Conservation (phyloP, 1,140 invertebrate species). For the Halyomorpha halys region DNA sequence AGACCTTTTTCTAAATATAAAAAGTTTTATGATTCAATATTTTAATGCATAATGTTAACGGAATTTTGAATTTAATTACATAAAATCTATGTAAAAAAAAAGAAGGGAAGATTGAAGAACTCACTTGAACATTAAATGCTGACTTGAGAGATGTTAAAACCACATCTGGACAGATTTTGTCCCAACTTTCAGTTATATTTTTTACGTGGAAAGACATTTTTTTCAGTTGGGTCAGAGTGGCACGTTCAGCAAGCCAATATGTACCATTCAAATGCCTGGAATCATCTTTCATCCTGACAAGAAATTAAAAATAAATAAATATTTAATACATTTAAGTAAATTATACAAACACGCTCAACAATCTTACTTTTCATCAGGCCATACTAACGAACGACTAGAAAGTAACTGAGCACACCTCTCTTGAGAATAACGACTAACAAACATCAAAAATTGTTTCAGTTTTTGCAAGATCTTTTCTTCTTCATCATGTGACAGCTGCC, state of each 20-base stretch:
- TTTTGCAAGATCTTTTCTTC: conserved; percentile 52
- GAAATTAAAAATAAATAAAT: not conserved
- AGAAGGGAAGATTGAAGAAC: not conserved
- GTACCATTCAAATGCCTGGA: conserved; percentile 2
- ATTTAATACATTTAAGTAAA: too few species aligned
- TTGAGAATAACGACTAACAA: conserved; percentile 82
- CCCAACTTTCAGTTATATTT: conserved; percentile 47
- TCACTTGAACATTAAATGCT: conserved; percentile 65
- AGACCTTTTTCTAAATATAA: too few species aligned
- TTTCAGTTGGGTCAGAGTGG: conserved; percentile 64
- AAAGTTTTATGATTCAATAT: too few species aligned
- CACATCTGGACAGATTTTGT: conserved; percentile 27
- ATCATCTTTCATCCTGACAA: conserved; percentile 19
- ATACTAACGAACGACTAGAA: conserved; percentile 29
- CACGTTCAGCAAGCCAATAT: conserved; percentile 42
- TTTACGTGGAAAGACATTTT: conserved; percentile 69
- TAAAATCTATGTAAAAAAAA: too few species aligned
- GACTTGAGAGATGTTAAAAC: conserved; percentile 49
- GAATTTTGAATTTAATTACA: too few species aligned
- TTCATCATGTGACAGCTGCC: conserved; percentile 59
- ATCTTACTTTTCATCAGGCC: conserved; percentile 27
- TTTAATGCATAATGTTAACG: too few species aligned
- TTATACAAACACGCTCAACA: too few species aligned
- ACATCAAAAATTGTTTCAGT: conserved; percentile 62
- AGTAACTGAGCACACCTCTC: conserved; percentile 67